Evolutionary conservation across 2,888 invertebrate genomes (phyloP).

Genomic region (Chorisops tibialis): DNA sequence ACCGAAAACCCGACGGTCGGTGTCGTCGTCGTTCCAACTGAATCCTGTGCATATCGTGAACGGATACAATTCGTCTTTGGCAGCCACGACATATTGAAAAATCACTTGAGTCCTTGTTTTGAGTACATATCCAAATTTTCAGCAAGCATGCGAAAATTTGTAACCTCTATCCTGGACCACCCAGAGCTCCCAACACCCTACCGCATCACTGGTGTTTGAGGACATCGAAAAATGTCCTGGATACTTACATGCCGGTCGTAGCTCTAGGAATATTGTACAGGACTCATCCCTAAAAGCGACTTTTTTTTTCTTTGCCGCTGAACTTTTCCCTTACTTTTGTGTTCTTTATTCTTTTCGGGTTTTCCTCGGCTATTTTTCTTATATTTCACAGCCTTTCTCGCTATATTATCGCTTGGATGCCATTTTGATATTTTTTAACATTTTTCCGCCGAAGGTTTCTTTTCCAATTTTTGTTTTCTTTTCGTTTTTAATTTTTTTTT

Average conservation of each 20-base stretch:
- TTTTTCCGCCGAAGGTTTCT: constrained; percentile 17
- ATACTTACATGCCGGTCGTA: not conserved
- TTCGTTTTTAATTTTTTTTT: too few relatives aligned
- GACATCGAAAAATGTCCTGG: constrained; percentile 3
- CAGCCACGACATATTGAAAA: constrained; percentile 31
- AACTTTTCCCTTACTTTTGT: constrained; percentile 9
- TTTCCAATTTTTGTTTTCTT: not conserved
- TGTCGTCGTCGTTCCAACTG: not conserved
- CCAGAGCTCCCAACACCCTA: not conserved
- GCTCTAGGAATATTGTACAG: not conserved
- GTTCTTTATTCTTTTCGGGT: not conserved
- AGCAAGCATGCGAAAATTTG: constrained; percentile 29
- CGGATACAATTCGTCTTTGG: constrained; percentile 30
- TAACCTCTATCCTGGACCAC: too few relatives aligned
- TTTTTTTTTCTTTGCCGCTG: too few relatives aligned
- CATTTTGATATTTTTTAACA: constrained; percentile 28
- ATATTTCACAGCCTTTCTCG: constrained; percentile 22
- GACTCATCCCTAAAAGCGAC: too few relatives aligned
- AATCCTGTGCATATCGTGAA: constrained; percentile 27
- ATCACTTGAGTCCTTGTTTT: constrained; percentile 19
- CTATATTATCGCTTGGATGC: constrained; percentile 25
- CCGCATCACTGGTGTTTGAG: not conserved
- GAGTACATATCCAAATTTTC: constrained; percentile 19
- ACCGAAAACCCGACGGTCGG: too few relatives aligned
- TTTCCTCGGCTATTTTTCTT: constrained; percentile 17